Evolutionary conservation across 2,113 vertebrate genomes (phyloP).

Genomic region (Pitta sordida): DNA sequence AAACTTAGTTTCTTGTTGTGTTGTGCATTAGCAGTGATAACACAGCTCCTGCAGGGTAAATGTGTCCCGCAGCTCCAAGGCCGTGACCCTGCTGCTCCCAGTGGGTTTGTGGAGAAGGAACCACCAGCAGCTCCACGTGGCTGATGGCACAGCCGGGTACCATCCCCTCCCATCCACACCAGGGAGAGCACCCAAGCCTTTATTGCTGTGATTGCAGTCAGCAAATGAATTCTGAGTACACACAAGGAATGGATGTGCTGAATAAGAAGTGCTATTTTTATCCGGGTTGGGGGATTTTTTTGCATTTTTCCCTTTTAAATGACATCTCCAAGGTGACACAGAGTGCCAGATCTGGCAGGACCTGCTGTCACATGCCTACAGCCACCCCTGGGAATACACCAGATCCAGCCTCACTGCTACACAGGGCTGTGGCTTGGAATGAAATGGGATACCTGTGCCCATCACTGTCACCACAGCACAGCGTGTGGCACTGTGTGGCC

Average conservation of each 20-base stretch:
- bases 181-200: neutral
- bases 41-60: neutral
- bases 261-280: conserved; percentile 32
- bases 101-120: neutral
- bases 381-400: neutral
- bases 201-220: neutral
- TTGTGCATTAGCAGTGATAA: neutral
- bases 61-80: accelerated
- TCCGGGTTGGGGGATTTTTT: neutral
- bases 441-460: accelerated
- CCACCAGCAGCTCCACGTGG: accelerated
- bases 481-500: accelerated
- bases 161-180: accelerated
- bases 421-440: accelerated
- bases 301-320: neutral
- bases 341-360: neutral
- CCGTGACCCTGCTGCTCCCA: neutral
- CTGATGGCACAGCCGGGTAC: neutral
- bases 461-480: neutral
- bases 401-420: accelerated
- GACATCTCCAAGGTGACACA: neutral
- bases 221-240: neutral
- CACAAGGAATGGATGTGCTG: neutral
- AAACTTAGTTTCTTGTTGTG: neutral
- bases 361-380: neutral